Evolutionary conservation across 2,797 vertebrate genomes (phyloP), one percentile per base, ranked within the genome.

Genomic region (Steatocranus sp.): DNA sequence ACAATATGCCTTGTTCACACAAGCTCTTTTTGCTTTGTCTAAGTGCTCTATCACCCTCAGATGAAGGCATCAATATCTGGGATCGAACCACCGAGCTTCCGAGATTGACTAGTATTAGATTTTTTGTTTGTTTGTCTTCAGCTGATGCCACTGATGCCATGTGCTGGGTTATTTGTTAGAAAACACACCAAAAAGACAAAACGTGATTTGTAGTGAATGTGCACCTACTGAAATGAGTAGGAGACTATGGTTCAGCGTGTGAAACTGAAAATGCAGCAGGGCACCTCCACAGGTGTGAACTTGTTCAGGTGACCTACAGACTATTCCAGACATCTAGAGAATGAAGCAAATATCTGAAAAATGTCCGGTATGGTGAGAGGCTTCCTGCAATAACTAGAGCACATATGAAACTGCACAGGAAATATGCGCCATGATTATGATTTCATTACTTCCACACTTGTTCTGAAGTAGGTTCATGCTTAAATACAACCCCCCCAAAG

Each of bases 251-350:
- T 74, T 38, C 25, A 1, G 34, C 15, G 17, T 43, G 73, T 76
- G 10, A 82, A 80, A 82, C 78, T 81, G 11, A 66, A n/a, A 50
- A 87, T 58, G 20, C 18, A 68, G 23, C 23, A 36, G 18, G 38
- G 68, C 58, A 3, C 76, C 41, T 81, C 25, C 25, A 79, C 89
- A 88, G 88, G 80, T 93, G 88, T 82, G 68, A 93, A 92, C 88
- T 82, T 90, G 88, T 87, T 81, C 80, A 80, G 74, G 70, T 87
- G 75, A 82, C 76, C 6, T 7, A 63, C 10, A 61, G 56, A 91
- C 79, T 84, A 90, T 70, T 88, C 7, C 79, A 94, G 91, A 91
- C 85, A 92, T 90, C 51, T 41, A 10, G 61, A 85, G 86, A 92
- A 93, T 91, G 85, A 50, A 90, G 88, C 84, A 92, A 90, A 91